Evolutionary conservation across 1,140 invertebrate genomes (phyloP).

Genomic region (Lepidurus couesii): DNA sequence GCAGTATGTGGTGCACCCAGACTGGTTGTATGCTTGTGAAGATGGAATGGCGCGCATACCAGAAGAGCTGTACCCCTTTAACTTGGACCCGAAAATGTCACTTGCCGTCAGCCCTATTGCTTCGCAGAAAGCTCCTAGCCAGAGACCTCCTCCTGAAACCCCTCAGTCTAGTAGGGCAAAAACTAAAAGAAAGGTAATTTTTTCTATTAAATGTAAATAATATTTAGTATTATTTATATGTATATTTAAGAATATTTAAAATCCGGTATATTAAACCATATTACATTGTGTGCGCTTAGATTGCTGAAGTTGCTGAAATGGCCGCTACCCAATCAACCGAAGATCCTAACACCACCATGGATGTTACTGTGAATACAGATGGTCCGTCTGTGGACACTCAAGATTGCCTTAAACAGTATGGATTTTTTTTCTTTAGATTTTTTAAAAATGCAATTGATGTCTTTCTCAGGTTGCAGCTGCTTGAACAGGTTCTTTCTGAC

Average conservation of each 20-base stretch:
- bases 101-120: neutral
- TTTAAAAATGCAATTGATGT: neutral
- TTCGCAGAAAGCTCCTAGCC: neutral
- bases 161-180: neutral
- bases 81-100: constrained; percentile 44
- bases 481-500: neutral
- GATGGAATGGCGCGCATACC: constrained; percentile 44
- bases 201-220: neutral
- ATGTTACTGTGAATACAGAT: neutral
- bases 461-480: neutral
- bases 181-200: neutral
- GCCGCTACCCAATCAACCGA: neutral
- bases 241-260: neutral
- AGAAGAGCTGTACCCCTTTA: constrained; percentile 46
- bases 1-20: constrained; percentile 45
- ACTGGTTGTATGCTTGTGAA: constrained; percentile 46
- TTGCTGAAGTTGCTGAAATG: neutral
- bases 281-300: too few relatives aligned
- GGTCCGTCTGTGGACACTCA: neutral
- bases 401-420: neutral
- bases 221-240: neutral
- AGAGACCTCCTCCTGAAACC: neutral
- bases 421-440: neutral
- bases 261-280: too few relatives aligned
- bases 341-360: neutral